A percentile compares a stretch with the other conserved stretches of the same genome.
Evolutionary conservation across 2,113 vertebrate genomes (phyloP).

Genomic region (Paracanthobrama guichenoti): DNA sequence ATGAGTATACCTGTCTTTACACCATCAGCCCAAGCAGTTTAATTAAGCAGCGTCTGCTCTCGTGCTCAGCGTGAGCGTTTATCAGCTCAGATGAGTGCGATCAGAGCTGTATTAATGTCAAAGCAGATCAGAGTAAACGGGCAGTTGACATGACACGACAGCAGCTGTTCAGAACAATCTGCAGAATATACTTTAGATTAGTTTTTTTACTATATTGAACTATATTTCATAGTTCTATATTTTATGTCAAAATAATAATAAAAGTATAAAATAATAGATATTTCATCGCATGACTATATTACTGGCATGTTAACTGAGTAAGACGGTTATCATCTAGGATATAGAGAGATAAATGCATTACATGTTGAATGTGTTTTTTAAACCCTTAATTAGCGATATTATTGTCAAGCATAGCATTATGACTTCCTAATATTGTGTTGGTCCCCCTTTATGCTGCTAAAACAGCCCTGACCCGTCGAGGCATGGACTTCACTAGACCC

Average conservation of each 20-base stretch:
- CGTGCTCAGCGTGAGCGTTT: slow-evolving; percentile 61
- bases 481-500: too few species aligned
- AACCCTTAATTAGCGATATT: neutral
- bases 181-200: neutral
- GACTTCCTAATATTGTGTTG: too few species aligned
- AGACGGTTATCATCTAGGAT: neutral
- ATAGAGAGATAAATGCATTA: neutral
- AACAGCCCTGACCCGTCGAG: too few species aligned
- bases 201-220: neutral
- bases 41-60: slow-evolving; percentile 65
- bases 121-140: neutral
- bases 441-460: too few species aligned
- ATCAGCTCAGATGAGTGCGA: slow-evolving; percentile 43
- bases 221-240: neutral
- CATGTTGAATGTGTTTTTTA: neutral
- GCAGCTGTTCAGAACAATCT: neutral
- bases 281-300: neutral
- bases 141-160: neutral
- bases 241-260: neutral
- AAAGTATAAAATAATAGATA: neutral
- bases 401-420: too few species aligned
- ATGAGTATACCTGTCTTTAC: slow-evolving; percentile 35
- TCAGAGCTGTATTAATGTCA: neutral
- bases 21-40: slow-evolving; percentile 51
- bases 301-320: neutral